Conservation (phyloP, 2,797 vertebrate genomes). For the Leptodactylus fallax region DNA sequence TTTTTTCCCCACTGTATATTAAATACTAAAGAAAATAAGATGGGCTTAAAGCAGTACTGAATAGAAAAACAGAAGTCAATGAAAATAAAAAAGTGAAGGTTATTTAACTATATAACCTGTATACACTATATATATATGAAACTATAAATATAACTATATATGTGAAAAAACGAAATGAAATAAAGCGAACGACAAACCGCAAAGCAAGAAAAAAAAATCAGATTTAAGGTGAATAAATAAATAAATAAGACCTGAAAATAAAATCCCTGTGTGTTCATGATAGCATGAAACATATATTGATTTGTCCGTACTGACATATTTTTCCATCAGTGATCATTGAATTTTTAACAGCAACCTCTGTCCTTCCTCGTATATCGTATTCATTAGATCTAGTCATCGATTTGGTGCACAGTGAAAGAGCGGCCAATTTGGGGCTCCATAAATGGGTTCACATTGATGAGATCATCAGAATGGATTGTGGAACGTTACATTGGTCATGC, state of each 20-base stretch:
- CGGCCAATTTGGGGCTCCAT: constrained; percentile 46
- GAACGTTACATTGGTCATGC: constrained; percentile 20
- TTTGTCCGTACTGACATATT: constrained; percentile 56
- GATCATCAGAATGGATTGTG: constrained; percentile 56
- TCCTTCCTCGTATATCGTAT: constrained; percentile 46
- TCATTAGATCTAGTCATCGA: constrained; percentile 62
- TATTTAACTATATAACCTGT: not conserved
- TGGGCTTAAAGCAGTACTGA: too few relatives aligned
- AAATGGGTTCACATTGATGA: constrained; percentile 55
- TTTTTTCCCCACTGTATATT: too few relatives aligned
- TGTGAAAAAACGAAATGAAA: not conserved
- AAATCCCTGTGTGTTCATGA: constrained; percentile 58
- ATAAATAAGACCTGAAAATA: constrained; percentile 38
- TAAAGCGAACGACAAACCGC: not conserved
- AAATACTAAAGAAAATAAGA: too few relatives aligned
- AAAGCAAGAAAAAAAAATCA: not conserved
- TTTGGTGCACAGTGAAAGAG: constrained; percentile 33
- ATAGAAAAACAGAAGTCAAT: not conserved
- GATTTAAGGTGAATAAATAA: constrained; percentile 15
- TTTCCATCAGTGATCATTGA: constrained; percentile 63
- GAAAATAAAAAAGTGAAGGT: not conserved
- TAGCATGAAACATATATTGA: constrained; percentile 62
- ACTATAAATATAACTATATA: too few relatives aligned
- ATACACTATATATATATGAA: not conserved
- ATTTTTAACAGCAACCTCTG: constrained; percentile 62